Evolutionary conservation across 2,113 vertebrate genomes (phyloP), one percentile per base, ranked within the genome.

Genomic region (Isurus oxyrinchus): DNA sequence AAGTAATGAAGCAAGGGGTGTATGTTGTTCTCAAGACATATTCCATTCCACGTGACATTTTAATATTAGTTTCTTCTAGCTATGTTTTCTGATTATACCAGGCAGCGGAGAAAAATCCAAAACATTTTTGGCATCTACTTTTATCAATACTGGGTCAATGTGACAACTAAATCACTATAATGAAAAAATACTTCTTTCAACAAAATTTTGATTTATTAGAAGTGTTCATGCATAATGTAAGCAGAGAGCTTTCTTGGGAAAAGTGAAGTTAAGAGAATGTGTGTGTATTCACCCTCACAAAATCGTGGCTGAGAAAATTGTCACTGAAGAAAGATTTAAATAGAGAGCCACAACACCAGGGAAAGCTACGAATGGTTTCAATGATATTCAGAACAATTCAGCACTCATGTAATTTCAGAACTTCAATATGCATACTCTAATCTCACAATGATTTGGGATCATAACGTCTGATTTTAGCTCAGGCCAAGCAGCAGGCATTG

Each of bases 1-100:
- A 95, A 72, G 44, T 95, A 76, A 76, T 95, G 40, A 95, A 95
- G 40, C 93, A 95, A 95, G 61, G 49, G 67, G 49, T 69, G 61
- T 67, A 16, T 7, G 16, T 16, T 94, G n/a, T 95, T 76, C 25
- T 76, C 66, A 63, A 72, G 44, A 3, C 44, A 72, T 95, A 16
- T 31, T 35, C 66, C 49, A 14, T 27, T 76, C 49, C 94, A 76
- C 94, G 14, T 95, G 94, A 95, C 13, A 95, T 35, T 72, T 72
- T 31, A 55, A 7, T 35, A 72, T n/a, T 21, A 63, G 16, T 21
- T 63, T 35, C 53, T 95, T 55, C 40, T 72, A 49, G 23, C 40
- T 95, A 49, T 72, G 19, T 95, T 95, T 95, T 72, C 94, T 21
- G 66, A 53, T 95, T 69, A 25, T 31, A 49, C 66, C 13, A 53